Conservation (phyloP, 2,113 vertebrate genomes). For the Atlantisia rogersi region DNA sequence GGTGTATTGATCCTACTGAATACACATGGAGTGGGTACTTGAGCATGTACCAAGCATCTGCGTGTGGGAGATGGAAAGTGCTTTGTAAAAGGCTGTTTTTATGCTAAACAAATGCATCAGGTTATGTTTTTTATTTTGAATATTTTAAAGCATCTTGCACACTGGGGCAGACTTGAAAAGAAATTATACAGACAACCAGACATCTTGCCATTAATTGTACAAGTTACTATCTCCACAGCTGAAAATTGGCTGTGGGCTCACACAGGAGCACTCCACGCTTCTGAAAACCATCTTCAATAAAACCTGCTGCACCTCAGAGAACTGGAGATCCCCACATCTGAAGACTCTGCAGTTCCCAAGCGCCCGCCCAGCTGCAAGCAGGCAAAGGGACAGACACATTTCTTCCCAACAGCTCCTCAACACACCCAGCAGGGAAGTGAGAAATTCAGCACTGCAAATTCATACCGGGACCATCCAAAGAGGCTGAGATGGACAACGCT, state of each 20-base stretch:
- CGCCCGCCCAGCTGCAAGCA: not conserved
- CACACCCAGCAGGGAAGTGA: not conserved
- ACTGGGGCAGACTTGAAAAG: not conserved
- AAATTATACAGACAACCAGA: not conserved
- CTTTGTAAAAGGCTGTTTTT: slow-evolving; percentile 25
- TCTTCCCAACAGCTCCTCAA: not conserved
- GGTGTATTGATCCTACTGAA: slow-evolving; percentile 44
- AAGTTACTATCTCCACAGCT: not conserved
- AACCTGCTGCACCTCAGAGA: not conserved
- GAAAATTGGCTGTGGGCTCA: slow-evolving; percentile 9
- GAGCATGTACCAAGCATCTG: slow-evolving; percentile 48
- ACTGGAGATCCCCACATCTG: not conserved
- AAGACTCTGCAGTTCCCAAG: not conserved
- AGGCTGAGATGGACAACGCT: not conserved
- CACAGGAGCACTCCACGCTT: not conserved
- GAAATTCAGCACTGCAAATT: not conserved
- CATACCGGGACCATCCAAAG: not conserved
- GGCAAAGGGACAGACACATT: not conserved
- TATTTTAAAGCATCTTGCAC: slow-evolving; percentile 35
- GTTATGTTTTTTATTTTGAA: slow-evolving; percentile 55
- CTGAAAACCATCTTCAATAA: not conserved
- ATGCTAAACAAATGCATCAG: slow-evolving; percentile 48
- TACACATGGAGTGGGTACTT: slow-evolving; percentile 41
- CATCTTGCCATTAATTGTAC: not conserved
- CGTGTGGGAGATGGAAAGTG: not conserved